Base-by-base conservation (phyloP, 2,888 invertebrate genomes). In the Athalia circularis region DNA sequence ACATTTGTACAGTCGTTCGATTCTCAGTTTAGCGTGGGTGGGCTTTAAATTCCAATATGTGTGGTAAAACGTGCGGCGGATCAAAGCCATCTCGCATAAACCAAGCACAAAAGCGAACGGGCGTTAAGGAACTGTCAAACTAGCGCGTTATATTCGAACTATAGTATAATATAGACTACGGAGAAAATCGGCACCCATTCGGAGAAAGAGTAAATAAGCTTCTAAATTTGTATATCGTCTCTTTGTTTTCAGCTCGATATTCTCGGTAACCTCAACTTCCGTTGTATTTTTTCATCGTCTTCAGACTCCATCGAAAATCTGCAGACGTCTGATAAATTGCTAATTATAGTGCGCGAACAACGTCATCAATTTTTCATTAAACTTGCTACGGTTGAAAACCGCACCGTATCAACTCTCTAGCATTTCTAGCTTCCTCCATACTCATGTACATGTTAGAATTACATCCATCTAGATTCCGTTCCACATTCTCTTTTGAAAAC, bases 121-220 rank as follows among this genome's bases (percentile, higher is more conserved):
- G n/a, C 54, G 9, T 9, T 47, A 72, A 43, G 72, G 45, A 47
- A 72, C 72, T 72, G 72, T 72, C 72, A 59, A 72, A 47, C 72
- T 57, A 72, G 29, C 29, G 29, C 59, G 45, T 54, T 50, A 54
- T 7, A 6, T 54, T 68, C 3, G 8, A 13, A 48, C 47, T 5
- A 7, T 11, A 15, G 52, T 70, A 11, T 54, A 70, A n/a, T 57
- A n/a, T 72, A 13, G 47, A 72, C 72, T 72, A 72, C 72, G 59
- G 9, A 45, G 70, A 59, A 72, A 72, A 59, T 59, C 45, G 13
- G 57, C 3, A n/a, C n/a, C n/a, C n/a, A n/a, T n/a, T n/a, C 72
- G 59, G 9, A 45, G 3, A 7, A 43, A 70, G 29, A 29, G 29
- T 29, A 29, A 29, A 29, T 29, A 29, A 29, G 2, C 29, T 29